Conservation (phyloP, 2,797 vertebrate species). For the Helarctos malayanus region DNA sequence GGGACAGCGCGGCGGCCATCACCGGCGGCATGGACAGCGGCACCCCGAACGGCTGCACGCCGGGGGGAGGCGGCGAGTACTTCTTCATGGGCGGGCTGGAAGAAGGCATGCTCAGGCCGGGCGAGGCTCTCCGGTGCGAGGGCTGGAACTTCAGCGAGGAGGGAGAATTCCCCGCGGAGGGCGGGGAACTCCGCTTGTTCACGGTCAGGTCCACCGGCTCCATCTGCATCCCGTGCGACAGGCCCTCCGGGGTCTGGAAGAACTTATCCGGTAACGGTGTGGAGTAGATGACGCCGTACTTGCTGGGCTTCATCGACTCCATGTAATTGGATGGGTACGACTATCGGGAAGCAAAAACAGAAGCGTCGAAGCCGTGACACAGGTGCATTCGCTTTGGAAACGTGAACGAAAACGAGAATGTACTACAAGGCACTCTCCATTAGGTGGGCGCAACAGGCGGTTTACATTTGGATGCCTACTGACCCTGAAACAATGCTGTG, state of each 20-base stretch:
- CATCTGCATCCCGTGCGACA: slow-evolving; percentile 92
- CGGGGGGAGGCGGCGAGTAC: slow-evolving; percentile 89
- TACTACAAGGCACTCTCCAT: background rate
- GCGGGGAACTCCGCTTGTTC: slow-evolving; percentile 94
- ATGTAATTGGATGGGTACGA: slow-evolving; percentile 93
- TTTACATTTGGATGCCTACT: background rate
- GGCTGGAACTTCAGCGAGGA: slow-evolving; percentile 91
- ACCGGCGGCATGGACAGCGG: slow-evolving; percentile 91
- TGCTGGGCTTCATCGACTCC: slow-evolving; percentile 93
- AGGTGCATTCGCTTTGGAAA: background rate
- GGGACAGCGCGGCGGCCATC: slow-evolving; percentile 91
- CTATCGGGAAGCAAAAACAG: slow-evolving; percentile 84
- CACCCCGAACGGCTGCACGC: slow-evolving; percentile 91
- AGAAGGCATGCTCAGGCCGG: slow-evolving; percentile 89
- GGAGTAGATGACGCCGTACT: slow-evolving; percentile 94
- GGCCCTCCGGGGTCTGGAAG: slow-evolving; percentile 89
- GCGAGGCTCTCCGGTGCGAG: slow-evolving; percentile 89
- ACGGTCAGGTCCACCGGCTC: slow-evolving; percentile 98
- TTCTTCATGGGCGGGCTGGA: slow-evolving; percentile 92
- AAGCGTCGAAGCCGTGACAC: background rate
- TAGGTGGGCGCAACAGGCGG: background rate
- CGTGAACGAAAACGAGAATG: background rate
- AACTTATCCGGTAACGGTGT: slow-evolving; percentile 89
- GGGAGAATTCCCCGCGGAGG: slow-evolving; percentile 90
- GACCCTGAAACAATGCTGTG: background rate